These are phyloP conservation scores for Synergus japonicus DNA, from an alignment of 2,888 invertebrate genomes.

Conservation along the genomic window DNA sequence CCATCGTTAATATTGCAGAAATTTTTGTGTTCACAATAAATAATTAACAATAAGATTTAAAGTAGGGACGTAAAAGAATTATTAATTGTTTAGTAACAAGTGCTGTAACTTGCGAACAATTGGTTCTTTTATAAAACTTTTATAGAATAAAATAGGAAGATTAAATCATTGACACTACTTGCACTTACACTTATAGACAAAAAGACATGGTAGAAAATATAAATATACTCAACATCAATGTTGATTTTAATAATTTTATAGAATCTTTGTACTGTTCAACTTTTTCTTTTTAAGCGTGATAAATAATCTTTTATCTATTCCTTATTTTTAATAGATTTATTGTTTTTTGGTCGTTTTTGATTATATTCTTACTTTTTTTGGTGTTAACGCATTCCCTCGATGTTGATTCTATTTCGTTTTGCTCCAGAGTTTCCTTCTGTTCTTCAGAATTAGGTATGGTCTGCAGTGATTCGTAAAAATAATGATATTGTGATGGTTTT, in stretches of 20 bases:
- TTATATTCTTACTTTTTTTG: too few relatives aligned
- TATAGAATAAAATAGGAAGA: not conserved
- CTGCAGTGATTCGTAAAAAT: too few relatives aligned
- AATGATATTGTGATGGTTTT: too few relatives aligned
- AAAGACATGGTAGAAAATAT: not conserved
- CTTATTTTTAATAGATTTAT: not conserved
- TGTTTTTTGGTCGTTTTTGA: not conserved
- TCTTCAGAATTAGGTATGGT: not conserved
- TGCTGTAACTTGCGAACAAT: not conserved
- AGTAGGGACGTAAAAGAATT: not conserved
- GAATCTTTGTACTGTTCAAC: not conserved
- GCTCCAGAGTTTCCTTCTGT: not conserved
- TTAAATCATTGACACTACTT: not conserved
- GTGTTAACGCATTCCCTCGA: too few relatives aligned
- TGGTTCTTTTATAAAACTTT: not conserved
- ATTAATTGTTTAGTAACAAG: not conserved
- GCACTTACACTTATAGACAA: not conserved
- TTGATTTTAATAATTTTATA: too few relatives aligned
- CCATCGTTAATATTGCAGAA: not conserved
- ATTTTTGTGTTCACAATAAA: not conserved
- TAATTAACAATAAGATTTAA: not conserved
- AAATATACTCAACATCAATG: not conserved
- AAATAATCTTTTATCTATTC: not conserved
- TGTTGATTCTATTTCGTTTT: not conserved
- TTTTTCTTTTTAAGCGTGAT: not conserved